These are phyloP conservation scores for Melangyna quadrimaculata DNA, from an alignment of 2,888 invertebrate species.

Conservation along the genomic window DNA sequence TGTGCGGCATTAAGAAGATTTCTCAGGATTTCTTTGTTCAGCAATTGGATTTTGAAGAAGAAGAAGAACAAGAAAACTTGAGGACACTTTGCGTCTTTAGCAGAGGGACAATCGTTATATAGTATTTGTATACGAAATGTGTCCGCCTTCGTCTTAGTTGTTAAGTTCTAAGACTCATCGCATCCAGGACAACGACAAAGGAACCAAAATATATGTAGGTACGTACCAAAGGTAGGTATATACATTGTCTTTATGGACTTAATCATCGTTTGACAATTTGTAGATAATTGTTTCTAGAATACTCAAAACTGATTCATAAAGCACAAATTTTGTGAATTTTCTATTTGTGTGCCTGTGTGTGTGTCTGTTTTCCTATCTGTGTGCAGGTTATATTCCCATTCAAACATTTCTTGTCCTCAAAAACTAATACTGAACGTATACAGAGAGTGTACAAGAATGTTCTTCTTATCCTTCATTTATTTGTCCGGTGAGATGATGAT, in stretches of 20 bases:
- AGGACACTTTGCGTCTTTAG: slow-evolving; percentile 47
- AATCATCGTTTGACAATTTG: slow-evolving; percentile 56
- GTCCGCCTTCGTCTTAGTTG: slow-evolving; percentile 2
- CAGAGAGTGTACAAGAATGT: background rate
- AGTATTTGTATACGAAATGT: slow-evolving; percentile 12
- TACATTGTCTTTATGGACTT: slow-evolving; percentile 45
- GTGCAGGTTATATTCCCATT: background rate
- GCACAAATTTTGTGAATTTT: slow-evolving; percentile 19
- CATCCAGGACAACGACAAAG: background rate
- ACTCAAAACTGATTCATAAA: slow-evolving; percentile 55
- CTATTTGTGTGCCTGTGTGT: background rate
- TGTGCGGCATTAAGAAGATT: slow-evolving; percentile 37
- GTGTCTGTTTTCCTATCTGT: background rate
- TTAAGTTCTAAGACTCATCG: background rate
- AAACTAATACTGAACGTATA: background rate
- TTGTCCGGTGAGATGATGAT: background rate
- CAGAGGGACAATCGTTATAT: slow-evolving; percentile 38
- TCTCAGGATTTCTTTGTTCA: slow-evolving; percentile 22
- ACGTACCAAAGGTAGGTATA: background rate
- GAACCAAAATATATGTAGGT: background rate
- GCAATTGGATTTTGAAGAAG: background rate
- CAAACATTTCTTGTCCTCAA: background rate
- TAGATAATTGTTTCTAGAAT: slow-evolving; percentile 57
- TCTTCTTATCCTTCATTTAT: slow-evolving; percentile 4
- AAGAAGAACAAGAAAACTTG: slow-evolving; percentile 7